Evolutionary conservation across 2,888 invertebrate species (phyloP), one percentile per base, ranked within the genome.

Genomic region (Caenorhabditis virilis): DNA sequence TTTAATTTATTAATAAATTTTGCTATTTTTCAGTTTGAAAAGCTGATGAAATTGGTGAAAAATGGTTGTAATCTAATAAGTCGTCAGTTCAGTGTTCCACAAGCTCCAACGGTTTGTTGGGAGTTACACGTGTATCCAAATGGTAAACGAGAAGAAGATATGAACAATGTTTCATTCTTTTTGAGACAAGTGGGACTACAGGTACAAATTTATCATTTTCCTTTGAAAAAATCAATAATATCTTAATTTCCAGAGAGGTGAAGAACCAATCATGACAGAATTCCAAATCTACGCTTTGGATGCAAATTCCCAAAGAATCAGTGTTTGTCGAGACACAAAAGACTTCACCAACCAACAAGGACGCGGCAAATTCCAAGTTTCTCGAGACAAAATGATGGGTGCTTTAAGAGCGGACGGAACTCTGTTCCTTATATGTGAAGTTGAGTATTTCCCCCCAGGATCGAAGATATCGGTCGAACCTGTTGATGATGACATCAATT

Each of bases 261-360:
- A 78, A 25, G 79, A 80, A 46, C 78, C 80, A 0, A 77, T 80
- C 9, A 77, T 79, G 78, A 78, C 80, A n/a, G 82, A 82, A 39
- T 82, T 82, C 38, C 79, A 81, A 77, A 81, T 82, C 11, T 80
- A 79, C 60, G 73, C 77, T 15, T 51, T 77, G 0, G 76, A 81
- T 45, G 59, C 55, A 2, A 70, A 63, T 27, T 52, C 50, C n/a
- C 62, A 73, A 23, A 50, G 76, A 11, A 73, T 79, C 18, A 78
- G 76, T 50, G 77, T 82, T 20, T 82, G 82, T 63, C 64, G 80
- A 23, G 82, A 82, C 57, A 77, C 78, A 5, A 81, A 82, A 45
- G 82, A 82, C 33, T 82, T 82, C 63, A 77, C 79, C 0, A 78
- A 80, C 58, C 80, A 81, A 42, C 80, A 82, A 54, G 82, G 82